Conservation (phyloP, 2,888 invertebrate genomes). For the Chrysolina oricalcia region DNA sequence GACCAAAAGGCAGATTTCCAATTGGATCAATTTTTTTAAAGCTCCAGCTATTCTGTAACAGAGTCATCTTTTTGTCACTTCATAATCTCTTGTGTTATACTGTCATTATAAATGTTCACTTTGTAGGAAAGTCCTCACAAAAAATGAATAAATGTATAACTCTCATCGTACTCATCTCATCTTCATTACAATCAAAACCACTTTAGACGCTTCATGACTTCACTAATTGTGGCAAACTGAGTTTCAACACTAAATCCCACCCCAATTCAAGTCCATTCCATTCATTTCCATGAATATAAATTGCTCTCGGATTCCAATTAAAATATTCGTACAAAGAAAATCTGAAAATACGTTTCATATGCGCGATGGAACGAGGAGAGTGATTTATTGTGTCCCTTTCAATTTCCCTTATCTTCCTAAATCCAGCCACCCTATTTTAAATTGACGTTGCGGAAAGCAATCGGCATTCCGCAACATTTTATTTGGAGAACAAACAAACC, state of each 20-base stretch:
- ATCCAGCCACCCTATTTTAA: constrained; percentile 26
- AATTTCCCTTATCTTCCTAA: constrained; percentile 31
- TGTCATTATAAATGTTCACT: too few relatives aligned
- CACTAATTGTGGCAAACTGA: neutral
- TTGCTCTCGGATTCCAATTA: constrained; percentile 25
- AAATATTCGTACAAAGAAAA: constrained; percentile 36
- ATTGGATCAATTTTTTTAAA: too few relatives aligned
- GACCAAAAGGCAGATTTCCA: too few relatives aligned
- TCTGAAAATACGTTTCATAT: constrained; percentile 32
- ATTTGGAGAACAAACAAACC: constrained; percentile 52
- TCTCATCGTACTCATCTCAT: too few relatives aligned
- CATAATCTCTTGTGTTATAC: too few relatives aligned
- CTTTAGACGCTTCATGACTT: neutral
- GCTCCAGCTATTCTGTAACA: too few relatives aligned
- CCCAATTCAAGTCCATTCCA: neutral
- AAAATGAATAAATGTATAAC: too few relatives aligned
- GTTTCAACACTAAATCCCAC: neutral
- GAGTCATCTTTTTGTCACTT: too few relatives aligned
- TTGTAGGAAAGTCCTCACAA: too few relatives aligned
- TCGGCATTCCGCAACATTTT: constrained; percentile 42
- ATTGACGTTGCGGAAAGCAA: constrained; percentile 52
- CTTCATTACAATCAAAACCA: too few relatives aligned
- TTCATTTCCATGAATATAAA: constrained; percentile 23
- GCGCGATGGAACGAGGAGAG: constrained; percentile 33
- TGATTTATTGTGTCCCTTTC: constrained; percentile 34